phyloP scores from a whole-genome alignment of 92 coral and sea anemone species.

The Blastomussa wellsi region DNA sequence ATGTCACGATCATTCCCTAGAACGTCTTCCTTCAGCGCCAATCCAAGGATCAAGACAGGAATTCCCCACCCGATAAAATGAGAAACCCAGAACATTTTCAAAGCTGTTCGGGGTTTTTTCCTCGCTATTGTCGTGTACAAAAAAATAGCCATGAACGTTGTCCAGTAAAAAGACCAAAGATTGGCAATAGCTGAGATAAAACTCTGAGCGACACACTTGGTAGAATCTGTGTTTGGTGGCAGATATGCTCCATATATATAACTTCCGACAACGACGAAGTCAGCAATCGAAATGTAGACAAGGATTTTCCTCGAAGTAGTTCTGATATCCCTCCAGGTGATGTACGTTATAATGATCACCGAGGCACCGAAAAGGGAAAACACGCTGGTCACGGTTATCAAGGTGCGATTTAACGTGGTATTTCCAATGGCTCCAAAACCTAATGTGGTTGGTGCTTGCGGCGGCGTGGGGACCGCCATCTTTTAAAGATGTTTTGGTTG shows the following conservation, averaged over 20 bases:
- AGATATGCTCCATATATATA: slow-evolving; percentile 41
- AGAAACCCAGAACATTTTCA: slow-evolving; percentile 57
- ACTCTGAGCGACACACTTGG: slow-evolving; percentile 68
- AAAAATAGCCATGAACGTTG: slow-evolving; percentile 71
- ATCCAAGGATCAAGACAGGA: slow-evolving; percentile 42
- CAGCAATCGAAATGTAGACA: slow-evolving; percentile 81
- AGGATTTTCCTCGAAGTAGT: slow-evolving; percentile 78
- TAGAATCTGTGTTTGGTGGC: slow-evolving; percentile 7
- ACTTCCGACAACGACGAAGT: slow-evolving; percentile 71
- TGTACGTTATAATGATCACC: slow-evolving; percentile 66
- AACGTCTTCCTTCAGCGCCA: slow-evolving; percentile 21
- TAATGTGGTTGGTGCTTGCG: slow-evolving; percentile 8
- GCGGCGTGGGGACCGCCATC: background rate
- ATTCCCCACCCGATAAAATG: slow-evolving; percentile 74
- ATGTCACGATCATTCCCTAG: slow-evolving; percentile 66
- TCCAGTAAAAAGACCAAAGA: slow-evolving; percentile 88
- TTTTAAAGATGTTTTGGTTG: no score
- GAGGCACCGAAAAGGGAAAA: slow-evolving; percentile 74
- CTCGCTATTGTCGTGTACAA: slow-evolving; percentile 61
- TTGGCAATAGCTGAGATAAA: slow-evolving; percentile 75
- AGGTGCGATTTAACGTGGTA: slow-evolving; percentile 6
- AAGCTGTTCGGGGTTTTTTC: slow-evolving; percentile 54
- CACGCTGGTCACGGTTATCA: slow-evolving; percentile 42
- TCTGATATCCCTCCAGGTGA: slow-evolving; percentile 79
- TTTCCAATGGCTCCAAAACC: slow-evolving; percentile 20